Percentiles rank a stretch among this genome's conserved stretches.
These are phyloP conservation scores for Holothuria scabra DNA, from an alignment of 53 echinoderm and acorn worm genomes.

Conservation along the genomic window DNA sequence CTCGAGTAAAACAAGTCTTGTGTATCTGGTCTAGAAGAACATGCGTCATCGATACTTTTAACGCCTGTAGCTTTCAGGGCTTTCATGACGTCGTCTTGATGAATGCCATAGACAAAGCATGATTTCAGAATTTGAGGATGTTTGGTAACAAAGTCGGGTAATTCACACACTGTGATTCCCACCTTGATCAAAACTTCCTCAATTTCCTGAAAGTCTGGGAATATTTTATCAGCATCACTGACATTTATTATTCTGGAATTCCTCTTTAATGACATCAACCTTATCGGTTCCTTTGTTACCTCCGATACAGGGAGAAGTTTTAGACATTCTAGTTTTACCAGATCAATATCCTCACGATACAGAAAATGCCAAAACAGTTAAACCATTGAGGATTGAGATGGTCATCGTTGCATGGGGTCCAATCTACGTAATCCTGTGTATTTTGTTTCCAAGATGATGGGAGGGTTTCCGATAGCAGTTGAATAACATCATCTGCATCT, in stretches of 20 bases:
- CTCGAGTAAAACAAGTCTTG: not conserved
- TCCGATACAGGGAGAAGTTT: conserved; percentile 14
- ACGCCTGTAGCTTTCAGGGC: not conserved
- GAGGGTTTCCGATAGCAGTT: not conserved
- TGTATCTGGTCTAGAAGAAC: too few relatives aligned
- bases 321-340: conserved; percentile 4
- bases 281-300: not conserved
- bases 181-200: not conserved
- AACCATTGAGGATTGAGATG: not conserved
- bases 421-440: not conserved
- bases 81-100: not conserved
- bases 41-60: not conserved
- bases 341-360: not conserved
- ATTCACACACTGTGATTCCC: conserved; percentile 2
- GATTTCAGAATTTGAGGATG: not conserved
- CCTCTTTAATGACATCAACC: conserved; percentile 2
- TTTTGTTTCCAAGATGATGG: not conserved
- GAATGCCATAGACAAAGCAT: conserved; percentile 1
- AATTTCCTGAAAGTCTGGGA: not conserved
- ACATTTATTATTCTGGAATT: not conserved
- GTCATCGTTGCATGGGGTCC: not conserved
- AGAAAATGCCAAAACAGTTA: conserved; percentile 20
- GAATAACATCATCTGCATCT: not conserved
- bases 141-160: not conserved
- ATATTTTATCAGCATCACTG: not conserved